Conservation (phyloP, 2,113 vertebrate genomes). For the Heterotis niloticus region DNA sequence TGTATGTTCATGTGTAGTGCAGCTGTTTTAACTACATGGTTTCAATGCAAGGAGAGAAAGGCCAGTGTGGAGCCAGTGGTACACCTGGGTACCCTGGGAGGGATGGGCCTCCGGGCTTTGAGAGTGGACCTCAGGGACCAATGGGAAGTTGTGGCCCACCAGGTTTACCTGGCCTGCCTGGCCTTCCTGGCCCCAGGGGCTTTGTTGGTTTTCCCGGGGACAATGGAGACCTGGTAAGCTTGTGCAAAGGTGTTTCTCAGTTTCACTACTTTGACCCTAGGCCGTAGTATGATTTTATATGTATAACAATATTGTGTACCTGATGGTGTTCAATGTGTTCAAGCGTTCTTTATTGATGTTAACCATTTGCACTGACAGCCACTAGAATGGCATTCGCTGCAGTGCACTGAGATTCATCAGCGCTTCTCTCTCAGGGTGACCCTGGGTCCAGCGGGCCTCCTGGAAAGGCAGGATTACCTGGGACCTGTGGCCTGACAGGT, state of each 20-base stretch:
- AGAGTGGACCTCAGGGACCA: conserved; percentile 41
- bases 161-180: conserved; percentile 55
- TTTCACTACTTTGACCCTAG: background rate
- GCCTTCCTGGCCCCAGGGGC: conserved; percentile 51
- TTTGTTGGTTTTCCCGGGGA: conserved; percentile 66
- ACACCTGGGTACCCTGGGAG: conserved; percentile 43
- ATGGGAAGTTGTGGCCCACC: conserved; percentile 40
- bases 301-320: background rate
- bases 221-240: conserved; percentile 62
- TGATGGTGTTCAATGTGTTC: background rate
- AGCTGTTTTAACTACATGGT: conserved; percentile 8
- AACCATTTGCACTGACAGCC: no score
- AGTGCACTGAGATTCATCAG: background rate
- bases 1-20: no score
- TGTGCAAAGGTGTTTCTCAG: no score
- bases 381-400: background rate
- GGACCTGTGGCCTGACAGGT: conserved; percentile 57
- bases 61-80: conserved; percentile 41
- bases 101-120: conserved; percentile 42
- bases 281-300: background rate
- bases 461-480: conserved; percentile 47
- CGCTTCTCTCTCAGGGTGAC: conserved; percentile 50
- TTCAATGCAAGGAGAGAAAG: conserved; percentile 53
- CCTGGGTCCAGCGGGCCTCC: conserved; percentile 43
- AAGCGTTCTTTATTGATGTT: background rate